phyloP scores from a whole-genome alignment of 2,797 vertebrate genomes.

The Spinibarbus caldwelli region DNA sequence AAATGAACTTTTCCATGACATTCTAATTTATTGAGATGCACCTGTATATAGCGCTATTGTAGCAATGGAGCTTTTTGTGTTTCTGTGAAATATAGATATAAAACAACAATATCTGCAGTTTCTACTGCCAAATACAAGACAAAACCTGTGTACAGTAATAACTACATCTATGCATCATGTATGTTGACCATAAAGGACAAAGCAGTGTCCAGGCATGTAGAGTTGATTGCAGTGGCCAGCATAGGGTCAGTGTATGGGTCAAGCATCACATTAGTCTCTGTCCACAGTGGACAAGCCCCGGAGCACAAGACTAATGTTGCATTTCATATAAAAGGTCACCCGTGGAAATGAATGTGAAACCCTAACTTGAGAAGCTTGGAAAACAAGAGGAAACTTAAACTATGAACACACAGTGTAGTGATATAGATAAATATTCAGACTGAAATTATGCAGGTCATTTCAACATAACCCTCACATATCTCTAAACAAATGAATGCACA shows the following conservation, averaged over 20 bases:
- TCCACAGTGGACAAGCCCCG: constrained; percentile 75
- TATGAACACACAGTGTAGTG: constrained; percentile 57
- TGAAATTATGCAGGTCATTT: constrained; percentile 68
- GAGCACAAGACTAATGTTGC: constrained; percentile 78
- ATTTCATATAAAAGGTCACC: constrained; percentile 81
- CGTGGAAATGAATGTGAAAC: constrained; percentile 81
- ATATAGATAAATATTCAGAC: constrained; percentile 61
- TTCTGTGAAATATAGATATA: background rate
- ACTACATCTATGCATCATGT: constrained; percentile 47
- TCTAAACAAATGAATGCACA: constrained; percentile 65
- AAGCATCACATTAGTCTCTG: constrained; percentile 82
- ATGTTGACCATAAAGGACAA: constrained; percentile 70
- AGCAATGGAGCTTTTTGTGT: background rate
- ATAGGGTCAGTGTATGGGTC: constrained; percentile 76
- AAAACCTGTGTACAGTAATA: constrained; percentile 33
- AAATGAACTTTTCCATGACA: too few relatives aligned
- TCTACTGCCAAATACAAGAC: constrained; percentile 9
- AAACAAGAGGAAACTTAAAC: constrained; percentile 54
- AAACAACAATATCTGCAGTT: background rate
- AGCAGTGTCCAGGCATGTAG: constrained; percentile 72
- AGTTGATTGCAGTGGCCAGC: constrained; percentile 76
- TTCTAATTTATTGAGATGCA: too few relatives aligned
- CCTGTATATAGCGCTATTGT: too few relatives aligned
- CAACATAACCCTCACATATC: constrained; percentile 59
- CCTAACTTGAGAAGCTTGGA: constrained; percentile 75